phyloP scores from a whole-genome alignment of 1,140 invertebrate genomes.

The Gryllus bimaculatus region DNA sequence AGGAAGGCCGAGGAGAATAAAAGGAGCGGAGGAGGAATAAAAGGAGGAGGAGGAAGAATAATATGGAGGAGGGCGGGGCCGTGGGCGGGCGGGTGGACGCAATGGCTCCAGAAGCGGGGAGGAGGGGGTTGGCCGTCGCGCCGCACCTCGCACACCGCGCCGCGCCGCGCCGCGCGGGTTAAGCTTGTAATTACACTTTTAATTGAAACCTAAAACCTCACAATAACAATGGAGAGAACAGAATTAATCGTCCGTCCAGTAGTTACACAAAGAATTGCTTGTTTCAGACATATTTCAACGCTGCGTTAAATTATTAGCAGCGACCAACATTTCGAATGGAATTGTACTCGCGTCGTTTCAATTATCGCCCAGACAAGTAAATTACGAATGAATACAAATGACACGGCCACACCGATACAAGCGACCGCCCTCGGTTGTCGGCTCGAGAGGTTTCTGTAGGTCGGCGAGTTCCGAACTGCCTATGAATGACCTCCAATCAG shows the following conservation, averaged over 20 bases:
- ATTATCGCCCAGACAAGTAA: not conserved
- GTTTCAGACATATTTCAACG: constrained; percentile 4
- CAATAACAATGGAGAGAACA: constrained; percentile 4
- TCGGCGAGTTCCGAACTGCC: too few species aligned
- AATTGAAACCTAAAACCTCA: constrained; percentile 5
- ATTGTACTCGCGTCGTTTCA: not conserved
- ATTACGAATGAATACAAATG: not conserved
- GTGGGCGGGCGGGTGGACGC: not conserved
- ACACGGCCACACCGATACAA: too few species aligned
- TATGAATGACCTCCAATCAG: too few species aligned
- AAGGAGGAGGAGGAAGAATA: too few species aligned
- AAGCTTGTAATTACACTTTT: constrained; percentile 5
- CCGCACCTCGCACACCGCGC: not conserved
- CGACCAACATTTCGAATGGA: not conserved
- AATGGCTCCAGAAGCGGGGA: too few species aligned
- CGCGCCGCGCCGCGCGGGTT: not conserved
- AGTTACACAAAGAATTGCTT: constrained; percentile 1
- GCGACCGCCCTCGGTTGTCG: too few species aligned
- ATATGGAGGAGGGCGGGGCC: too few species aligned
- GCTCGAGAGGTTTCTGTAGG: too few species aligned
- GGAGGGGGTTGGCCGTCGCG: too few species aligned
- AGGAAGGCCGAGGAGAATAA: too few species aligned
- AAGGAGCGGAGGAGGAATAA: too few species aligned
- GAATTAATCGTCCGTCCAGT: not conserved
- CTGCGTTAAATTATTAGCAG: not conserved